These are phyloP conservation scores for Tupaia chinensis DNA, from an alignment of 2,113 vertebrate species.

Conservation along the genomic window DNA sequence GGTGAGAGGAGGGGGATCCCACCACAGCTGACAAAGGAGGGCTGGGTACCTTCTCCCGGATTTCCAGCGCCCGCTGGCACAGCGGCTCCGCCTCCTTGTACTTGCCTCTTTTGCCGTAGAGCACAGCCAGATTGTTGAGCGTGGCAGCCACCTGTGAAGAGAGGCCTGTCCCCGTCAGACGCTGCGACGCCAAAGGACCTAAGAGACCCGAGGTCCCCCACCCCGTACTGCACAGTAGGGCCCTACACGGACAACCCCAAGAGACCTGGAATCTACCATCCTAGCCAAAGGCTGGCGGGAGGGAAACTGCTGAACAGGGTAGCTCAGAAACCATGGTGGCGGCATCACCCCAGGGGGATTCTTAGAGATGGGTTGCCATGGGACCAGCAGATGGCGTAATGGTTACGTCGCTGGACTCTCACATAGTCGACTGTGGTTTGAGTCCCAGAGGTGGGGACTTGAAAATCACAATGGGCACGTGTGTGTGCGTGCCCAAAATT, in stretches of 20 bases:
- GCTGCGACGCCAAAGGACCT: not conserved
- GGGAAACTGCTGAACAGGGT: not conserved
- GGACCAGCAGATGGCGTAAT: no score
- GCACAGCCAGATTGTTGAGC: conserved; percentile 97
- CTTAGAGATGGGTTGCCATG: not conserved
- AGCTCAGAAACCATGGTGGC: not conserved
- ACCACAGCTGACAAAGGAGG: not conserved
- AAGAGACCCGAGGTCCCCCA: not conserved
- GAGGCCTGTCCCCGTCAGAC: conserved; percentile 23
- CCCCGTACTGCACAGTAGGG: not conserved
- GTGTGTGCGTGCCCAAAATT: no score
- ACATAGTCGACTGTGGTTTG: no score
- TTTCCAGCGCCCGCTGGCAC: conserved; percentile 98
- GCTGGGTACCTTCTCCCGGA: conserved; percentile 95
- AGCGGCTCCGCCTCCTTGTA: conserved; percentile 98
- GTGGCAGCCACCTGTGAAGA: conserved; percentile 96
- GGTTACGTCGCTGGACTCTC: no score
- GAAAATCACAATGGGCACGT: no score
- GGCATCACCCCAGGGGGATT: conserved; percentile 30
- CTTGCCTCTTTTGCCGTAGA: conserved; percentile 98
- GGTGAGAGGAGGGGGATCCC: not conserved
- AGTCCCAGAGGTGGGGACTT: no score
- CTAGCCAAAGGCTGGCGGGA: not conserved
- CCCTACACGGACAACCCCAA: not conserved
- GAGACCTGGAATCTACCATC: not conserved